Evolutionary conservation across 1,140 invertebrate species (phyloP), one percentile per base, ranked within the genome.

Genomic region (Cotesia glomerata): DNA sequence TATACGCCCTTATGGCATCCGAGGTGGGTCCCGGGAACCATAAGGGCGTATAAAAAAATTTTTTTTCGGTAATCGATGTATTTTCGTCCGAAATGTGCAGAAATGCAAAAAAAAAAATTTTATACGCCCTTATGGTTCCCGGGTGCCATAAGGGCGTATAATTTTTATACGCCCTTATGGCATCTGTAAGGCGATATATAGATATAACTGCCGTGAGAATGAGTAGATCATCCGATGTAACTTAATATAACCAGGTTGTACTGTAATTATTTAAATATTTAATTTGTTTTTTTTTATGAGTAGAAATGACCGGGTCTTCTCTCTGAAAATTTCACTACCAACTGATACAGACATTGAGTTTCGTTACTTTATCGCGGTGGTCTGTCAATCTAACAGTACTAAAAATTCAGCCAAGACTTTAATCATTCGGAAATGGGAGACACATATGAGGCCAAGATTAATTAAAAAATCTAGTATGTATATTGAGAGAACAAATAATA

Each of bases 401-500:
- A 87, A 90, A 74, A 84, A 89, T 74, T 80, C 80, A 70, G 81
- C 86, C 13, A 87, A 89, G 84, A 86, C 90, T 73, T 78, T 93
- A 5, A 88, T 95, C 59, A 91, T 97, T 13, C 89, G 93, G 14
- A 89, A 89, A 75, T 97, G 95, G 95, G 95, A 98, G 86, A 94
- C 95, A 7, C 91, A 94, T 79, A 86, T 95, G 69, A 85, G 88
- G 66, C 92, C 95, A 49, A 86, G 95, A 66, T 70, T 83, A 26
- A 90, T 93, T 68, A 84, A 81, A 73, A 86, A 83, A 72, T 84
- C 86, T 70, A 79, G 89, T 90, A 83, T 73, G 79, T 80, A 74
- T 64, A 74, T 71, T 26, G 8, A n/a, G 5, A 14, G n/a, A 1
- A 69, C 13, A 59, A 45, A 32, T 34, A 54, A 56, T 36, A 56